phyloP scores from a whole-genome alignment of 2,797 vertebrate species.

The Amniataba percoides region DNA sequence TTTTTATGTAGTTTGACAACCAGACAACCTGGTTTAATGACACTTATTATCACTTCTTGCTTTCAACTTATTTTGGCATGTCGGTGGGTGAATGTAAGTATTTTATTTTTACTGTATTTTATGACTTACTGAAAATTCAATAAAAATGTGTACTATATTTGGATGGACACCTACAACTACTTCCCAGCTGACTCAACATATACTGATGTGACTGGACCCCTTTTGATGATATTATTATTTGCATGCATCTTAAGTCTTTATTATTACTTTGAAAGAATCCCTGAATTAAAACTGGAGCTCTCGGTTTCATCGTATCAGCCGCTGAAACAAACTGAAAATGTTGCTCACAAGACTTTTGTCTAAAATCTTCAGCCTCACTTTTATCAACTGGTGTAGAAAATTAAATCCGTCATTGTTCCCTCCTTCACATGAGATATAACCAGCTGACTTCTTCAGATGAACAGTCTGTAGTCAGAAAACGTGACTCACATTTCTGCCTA shows the following conservation, averaged over 20 bases:
- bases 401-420: background rate
- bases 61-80: background rate
- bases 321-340: too few species aligned
- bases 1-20: too few species aligned
- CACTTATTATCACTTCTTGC: background rate
- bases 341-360: background rate
- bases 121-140: background rate
- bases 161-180: background rate
- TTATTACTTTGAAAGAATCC: background rate
- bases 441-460: background rate
- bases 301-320: background rate
- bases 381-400: background rate
- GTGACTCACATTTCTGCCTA: background rate
- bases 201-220: conserved; percentile 17
- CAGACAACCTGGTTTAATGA: background rate
- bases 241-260: background rate
- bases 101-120: background rate
- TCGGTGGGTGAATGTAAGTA: background rate
- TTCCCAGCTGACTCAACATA: background rate
- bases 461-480: conserved; percentile 2
- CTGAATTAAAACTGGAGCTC: conserved; percentile 8
- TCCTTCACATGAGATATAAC: background rate
- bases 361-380: background rate
- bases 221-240: background rate
- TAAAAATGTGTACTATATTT: background rate